Evolutionary conservation across 2,888 invertebrate species (phyloP).

Genomic region (Geotrupes spiniger): DNA sequence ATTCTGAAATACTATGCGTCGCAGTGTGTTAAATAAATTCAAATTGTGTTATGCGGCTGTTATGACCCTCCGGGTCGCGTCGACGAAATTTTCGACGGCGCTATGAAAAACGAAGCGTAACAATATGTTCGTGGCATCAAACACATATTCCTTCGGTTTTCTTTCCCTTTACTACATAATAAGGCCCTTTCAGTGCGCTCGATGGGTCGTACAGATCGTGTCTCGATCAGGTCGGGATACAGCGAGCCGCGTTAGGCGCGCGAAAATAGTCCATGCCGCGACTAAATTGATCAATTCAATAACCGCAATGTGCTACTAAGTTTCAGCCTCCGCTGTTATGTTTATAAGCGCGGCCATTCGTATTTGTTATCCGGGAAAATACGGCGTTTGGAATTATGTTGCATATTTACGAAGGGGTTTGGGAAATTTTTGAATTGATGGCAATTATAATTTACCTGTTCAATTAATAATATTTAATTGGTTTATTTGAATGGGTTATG

Average conservation of each 20-base stretch:
- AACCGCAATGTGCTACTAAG: constrained; percentile 50
- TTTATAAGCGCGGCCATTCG: constrained; percentile 46
- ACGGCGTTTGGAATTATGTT: constrained; percentile 19
- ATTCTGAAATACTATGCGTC: too few relatives aligned
- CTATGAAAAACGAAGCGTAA: constrained; percentile 40
- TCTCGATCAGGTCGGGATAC: constrained; percentile 39
- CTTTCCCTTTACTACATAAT: constrained; percentile 50
- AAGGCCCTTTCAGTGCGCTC: constrained; percentile 46
- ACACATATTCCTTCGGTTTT: constrained; percentile 48
- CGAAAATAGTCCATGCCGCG: constrained; percentile 47
- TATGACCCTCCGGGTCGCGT: too few relatives aligned
- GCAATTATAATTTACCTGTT: too few relatives aligned
- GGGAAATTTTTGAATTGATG: too few relatives aligned
- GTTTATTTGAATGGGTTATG: too few relatives aligned
- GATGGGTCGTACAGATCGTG: constrained; percentile 48
- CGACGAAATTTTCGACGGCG: constrained; percentile 19
- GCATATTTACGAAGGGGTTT: too few relatives aligned
- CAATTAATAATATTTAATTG: too few relatives aligned
- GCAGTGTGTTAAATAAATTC: too few relatives aligned
- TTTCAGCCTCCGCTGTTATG: constrained; percentile 47
- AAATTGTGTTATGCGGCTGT: too few relatives aligned
- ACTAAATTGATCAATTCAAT: constrained; percentile 53
- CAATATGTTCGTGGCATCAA: constrained; percentile 49
- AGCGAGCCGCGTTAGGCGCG: constrained; percentile 38
- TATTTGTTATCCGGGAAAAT: constrained; percentile 24